Evolutionary conservation across 2,888 invertebrate species (phyloP), one percentile per base, ranked within the genome.

Genomic region (Lasius fuliginosus): DNA sequence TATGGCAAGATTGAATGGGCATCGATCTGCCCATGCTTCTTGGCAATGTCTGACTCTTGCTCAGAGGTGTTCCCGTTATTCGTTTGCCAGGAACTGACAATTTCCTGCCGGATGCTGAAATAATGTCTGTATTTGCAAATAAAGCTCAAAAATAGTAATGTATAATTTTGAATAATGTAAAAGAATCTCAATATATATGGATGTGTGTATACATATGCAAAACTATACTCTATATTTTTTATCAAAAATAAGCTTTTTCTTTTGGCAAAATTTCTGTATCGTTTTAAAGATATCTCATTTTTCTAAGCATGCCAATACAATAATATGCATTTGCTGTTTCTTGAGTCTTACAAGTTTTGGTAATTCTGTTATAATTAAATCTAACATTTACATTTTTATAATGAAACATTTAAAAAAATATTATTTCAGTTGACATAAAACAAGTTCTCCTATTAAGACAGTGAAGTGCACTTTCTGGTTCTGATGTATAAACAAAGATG

Each of bases 1-100:
- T 94, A 8, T 96, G 96, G 90, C 96, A 96, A 0, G 96, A 96
- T 87, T 96, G 95, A 3, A 96, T 95, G 0, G 96, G 95, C 0
- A 96, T 95, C 18, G 95, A 94, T 82, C 96, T 95, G 65, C 98
- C 98, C 97, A 98, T 97, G 82, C 97, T 98, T 77, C 98, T 96
- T 0, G 98, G 98, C 87, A 98, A 95, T 3, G 98, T 98, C 95
- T 98, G 98, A 71, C 98, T 98, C 95, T 98, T 98, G 94, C 97
- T 97, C 86, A 97, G 96, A 9, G 96, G 96, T 0, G 96, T 96
- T 86, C 97, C 96, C 8, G 96, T 96, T 2, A 96, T 95, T 73
- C 97, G 96, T 89, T 97, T 97, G 23, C 97, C 97, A n/a, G 97
- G 97, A 56, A 97, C 96, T 12, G 97, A 97, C 86, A 98, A 95